These are phyloP conservation scores for Psilopogon haemacephalus DNA, from an alignment of 2,113 vertebrate genomes.

Conservation along the genomic window DNA sequence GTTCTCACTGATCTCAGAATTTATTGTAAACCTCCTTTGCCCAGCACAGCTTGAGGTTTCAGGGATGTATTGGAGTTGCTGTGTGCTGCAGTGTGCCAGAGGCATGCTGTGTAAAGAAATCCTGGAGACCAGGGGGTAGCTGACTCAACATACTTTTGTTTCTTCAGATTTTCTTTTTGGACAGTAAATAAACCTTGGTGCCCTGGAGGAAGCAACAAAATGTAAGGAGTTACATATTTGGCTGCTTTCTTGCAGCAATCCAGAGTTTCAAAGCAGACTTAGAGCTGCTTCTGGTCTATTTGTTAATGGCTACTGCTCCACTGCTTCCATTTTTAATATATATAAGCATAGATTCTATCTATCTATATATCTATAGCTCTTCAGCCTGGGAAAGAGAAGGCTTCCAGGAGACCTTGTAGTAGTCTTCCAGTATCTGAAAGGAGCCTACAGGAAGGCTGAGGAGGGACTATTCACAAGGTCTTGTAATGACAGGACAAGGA, in stretches of 20 bases:
- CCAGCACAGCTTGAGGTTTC: neutral
- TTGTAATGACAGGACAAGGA: no score
- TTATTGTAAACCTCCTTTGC: neutral
- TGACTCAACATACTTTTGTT: neutral
- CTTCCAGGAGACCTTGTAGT: no score
- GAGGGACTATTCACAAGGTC: no score
- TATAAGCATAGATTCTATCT: neutral
- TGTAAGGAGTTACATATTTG: neutral
- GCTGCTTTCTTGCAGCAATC: neutral
- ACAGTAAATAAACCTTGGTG: neutral
- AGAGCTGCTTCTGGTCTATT: neutral
- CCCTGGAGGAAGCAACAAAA: neutral
- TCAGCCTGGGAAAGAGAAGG: no score
- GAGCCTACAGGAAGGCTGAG: no score
- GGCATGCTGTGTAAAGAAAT: neutral
- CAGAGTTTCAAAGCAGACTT: neutral
- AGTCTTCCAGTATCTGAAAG: no score
- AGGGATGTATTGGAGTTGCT: fast-evolving
- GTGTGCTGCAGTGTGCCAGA: neutral
- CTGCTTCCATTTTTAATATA: neutral
- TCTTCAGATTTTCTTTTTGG: neutral
- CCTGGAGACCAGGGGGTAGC: neutral
- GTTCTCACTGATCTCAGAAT: neutral
- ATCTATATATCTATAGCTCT: no score
- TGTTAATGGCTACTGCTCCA: neutral